phyloP scores from a whole-genome alignment of 2,113 vertebrate genomes.

The Pithys albifrons region DNA sequence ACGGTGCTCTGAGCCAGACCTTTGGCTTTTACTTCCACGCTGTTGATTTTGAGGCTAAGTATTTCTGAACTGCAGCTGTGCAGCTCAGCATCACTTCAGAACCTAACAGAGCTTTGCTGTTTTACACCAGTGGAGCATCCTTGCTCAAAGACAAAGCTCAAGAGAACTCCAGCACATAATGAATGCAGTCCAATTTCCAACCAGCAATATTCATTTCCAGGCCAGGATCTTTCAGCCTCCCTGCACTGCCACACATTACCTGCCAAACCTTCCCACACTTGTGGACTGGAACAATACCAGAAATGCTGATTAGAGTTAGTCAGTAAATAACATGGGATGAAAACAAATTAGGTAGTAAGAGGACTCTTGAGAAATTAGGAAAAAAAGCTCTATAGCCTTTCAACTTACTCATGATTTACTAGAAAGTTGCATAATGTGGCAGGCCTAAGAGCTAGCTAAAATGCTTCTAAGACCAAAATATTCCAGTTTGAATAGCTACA shows the following conservation, averaged over 20 bases:
- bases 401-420: constrained; percentile 65
- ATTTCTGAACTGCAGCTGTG: neutral
- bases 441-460: constrained; percentile 37
- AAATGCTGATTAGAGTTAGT: constrained; percentile 58
- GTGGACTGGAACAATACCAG: constrained; percentile 46
- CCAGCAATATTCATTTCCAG: constrained; percentile 32
- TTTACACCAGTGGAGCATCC: neutral
- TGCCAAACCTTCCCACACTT: constrained; percentile 50
- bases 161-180: neutral
- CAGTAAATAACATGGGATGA: constrained; percentile 72
- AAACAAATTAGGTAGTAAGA: constrained; percentile 71
- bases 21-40: neutral
- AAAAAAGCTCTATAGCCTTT: constrained; percentile 59
- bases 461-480: constrained; percentile 29
- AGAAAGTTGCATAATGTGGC: constrained; percentile 27
- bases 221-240: constrained; percentile 35
- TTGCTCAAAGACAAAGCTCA: neutral
- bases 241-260: constrained; percentile 45
- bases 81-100: neutral
- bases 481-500: constrained; percentile 25
- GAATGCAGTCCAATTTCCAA: constrained; percentile 47
- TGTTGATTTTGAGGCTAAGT: neutral
- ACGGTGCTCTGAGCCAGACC: neutral
- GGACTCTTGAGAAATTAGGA: constrained; percentile 71
- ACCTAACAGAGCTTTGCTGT: neutral